These are phyloP conservation scores for Vanessa atalanta DNA, from an alignment of 1,140 invertebrate species.

Conservation along the genomic window DNA sequence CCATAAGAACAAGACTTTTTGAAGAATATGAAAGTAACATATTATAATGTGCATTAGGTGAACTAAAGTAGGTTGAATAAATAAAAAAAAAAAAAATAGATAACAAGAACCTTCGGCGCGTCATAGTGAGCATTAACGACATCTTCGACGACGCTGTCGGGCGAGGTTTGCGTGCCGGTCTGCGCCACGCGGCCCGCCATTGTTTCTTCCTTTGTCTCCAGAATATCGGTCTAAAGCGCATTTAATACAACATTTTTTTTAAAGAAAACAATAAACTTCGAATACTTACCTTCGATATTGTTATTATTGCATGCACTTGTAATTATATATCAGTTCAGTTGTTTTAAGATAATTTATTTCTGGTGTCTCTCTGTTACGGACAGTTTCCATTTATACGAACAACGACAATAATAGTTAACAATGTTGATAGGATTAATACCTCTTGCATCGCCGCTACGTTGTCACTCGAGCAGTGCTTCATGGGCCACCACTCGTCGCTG, in stretches of 20 bases:
- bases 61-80: constrained; percentile 6
- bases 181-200: constrained; percentile 80
- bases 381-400: too few relatives aligned
- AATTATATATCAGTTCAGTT: not conserved
- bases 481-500: constrained; percentile 61
- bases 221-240: constrained; percentile 49
- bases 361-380: too few relatives aligned
- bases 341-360: not conserved
- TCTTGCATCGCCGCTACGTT: constrained; percentile 54
- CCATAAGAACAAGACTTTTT: not conserved
- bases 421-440: constrained; percentile 37
- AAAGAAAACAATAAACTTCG: constrained; percentile 6
- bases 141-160: constrained; percentile 75
- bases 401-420: not conserved
- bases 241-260: constrained; percentile 2
- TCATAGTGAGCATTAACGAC: constrained; percentile 20
- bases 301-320: not conserved
- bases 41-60: not conserved
- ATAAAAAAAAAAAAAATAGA: constrained; percentile 3
- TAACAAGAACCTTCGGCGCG: constrained; percentile 24
- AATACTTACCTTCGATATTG: not conserved
- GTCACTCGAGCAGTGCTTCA: constrained; percentile 52
- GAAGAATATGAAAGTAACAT: not conserved
- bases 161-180: constrained; percentile 89
- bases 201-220: constrained; percentile 42